phyloP scores from a whole-genome alignment of 2,113 vertebrate species.

The Myiagra hebetior region DNA sequence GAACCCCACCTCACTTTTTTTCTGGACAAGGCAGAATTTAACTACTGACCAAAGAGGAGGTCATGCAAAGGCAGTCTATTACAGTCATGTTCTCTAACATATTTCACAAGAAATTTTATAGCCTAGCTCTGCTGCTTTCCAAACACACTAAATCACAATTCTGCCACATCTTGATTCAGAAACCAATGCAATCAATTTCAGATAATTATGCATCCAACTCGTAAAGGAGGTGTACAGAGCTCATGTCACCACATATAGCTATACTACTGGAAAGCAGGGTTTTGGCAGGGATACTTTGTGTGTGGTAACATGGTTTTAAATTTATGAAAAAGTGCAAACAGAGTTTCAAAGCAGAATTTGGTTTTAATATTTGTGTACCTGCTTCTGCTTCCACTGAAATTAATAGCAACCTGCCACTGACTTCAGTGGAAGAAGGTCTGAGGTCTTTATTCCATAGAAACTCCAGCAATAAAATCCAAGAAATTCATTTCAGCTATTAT shows the following conservation, averaged over 20 bases:
- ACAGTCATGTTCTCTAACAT: neutral
- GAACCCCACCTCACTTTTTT: neutral
- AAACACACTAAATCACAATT: neutral
- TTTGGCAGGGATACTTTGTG: neutral
- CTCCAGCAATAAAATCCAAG: neutral
- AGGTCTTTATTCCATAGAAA: neutral
- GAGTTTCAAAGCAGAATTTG: neutral
- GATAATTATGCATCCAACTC: neutral
- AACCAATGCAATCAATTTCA: neutral
- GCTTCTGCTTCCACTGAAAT: neutral
- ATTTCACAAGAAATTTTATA: neutral
- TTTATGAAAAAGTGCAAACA: neutral
- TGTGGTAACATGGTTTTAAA: neutral
- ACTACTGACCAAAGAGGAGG: neutral
- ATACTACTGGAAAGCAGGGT: neutral
- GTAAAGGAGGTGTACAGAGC: neutral
- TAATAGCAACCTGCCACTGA: neutral
- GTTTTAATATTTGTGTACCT: neutral
- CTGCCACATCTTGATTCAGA: neutral
- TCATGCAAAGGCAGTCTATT: neutral
- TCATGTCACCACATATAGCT: neutral
- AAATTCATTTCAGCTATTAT: constrained; percentile 18
- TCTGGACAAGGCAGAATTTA: neutral
- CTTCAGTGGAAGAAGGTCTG: accelerated
- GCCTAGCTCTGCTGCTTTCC: neutral